Base-by-base conservation (phyloP, 2,888 invertebrate species). In the Meteorus cinctellus region DNA sequence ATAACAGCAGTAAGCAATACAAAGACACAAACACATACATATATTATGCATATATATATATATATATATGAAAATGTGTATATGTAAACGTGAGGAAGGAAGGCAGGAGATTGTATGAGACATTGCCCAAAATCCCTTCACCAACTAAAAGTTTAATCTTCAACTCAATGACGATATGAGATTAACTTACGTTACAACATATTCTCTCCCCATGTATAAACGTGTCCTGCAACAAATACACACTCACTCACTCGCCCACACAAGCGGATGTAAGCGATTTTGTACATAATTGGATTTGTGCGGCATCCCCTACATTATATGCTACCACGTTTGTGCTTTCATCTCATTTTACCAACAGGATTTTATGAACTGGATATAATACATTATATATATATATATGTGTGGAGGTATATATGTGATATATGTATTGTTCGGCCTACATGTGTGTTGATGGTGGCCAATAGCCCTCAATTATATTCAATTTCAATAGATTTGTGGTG, bases 61-160 rank as follows among this genome's bases (percentile, higher is more conserved):
- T 55, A 62, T 41, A 36, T 41, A 8, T 70, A 41, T 36, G 24
- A 41, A 36, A 65, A 19, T 63, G 45, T 2, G 45, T 29, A 34
- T 24, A 48, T 48, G 16, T 45, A 63, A 62, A 71, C 41, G 71
- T 24, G 48, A 31, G 29, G n/a, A 63, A 72, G 41, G 12, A 19
- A 12, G 27, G 45, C 62, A 27, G 62, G 45, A 41, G 31, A 48
- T 29, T 29, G 10, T 27, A 60, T 27, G 62, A 62, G 60, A 71
- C 45, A 71, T 72, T 72, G 29, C 48, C 48, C 48, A 72, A 72
- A 72, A 72, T 63, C 45, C 27, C 29, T 27, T 63, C 51, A 12
- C 41, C 27, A 34, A 60, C 60, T 60, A 71, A 41, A 60, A 71
- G 71, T 71, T 71, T 71, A 71, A 71, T 71, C 71, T 71, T 62